These are phyloP conservation scores for Lepidonotus clava DNA, from an alignment of 2,888 invertebrate species.

Conservation along the genomic window DNA sequence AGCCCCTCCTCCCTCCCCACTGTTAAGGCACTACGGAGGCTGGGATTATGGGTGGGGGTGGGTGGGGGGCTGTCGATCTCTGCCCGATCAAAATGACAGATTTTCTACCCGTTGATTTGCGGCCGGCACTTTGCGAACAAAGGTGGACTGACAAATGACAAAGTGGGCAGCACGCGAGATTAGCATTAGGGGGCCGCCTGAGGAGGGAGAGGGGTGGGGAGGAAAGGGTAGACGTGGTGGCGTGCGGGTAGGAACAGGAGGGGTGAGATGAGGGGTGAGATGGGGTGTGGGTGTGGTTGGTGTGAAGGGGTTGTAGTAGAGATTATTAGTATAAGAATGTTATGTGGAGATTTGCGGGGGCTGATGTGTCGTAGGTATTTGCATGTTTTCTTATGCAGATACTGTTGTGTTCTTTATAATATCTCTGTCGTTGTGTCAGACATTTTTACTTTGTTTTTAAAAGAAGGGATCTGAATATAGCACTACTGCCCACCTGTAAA, in stretches of 20 bases:
- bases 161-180: conserved; percentile 16
- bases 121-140: conserved; percentile 18
- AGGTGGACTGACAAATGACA: conserved; percentile 21
- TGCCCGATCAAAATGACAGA: neutral
- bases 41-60: no score
- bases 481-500: no score
- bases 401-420: no score
- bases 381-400: no score
- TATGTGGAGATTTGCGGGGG: neutral
- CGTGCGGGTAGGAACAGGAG: neutral
- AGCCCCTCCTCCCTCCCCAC: no score
- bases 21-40: no score
- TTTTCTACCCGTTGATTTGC: neutral
- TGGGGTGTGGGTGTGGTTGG: neutral
- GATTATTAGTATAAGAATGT: neutral
- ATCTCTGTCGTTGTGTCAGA: no score
- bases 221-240: no score
- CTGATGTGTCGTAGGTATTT: no score
- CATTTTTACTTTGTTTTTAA: no score
- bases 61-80: no score
- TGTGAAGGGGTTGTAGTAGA: neutral
- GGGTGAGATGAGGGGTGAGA: neutral
- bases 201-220: neutral
- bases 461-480: no score
- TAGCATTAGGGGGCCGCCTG: neutral